phyloP scores from a whole-genome alignment of 2,113 vertebrate species.

The Dolichotis patagonum region DNA sequence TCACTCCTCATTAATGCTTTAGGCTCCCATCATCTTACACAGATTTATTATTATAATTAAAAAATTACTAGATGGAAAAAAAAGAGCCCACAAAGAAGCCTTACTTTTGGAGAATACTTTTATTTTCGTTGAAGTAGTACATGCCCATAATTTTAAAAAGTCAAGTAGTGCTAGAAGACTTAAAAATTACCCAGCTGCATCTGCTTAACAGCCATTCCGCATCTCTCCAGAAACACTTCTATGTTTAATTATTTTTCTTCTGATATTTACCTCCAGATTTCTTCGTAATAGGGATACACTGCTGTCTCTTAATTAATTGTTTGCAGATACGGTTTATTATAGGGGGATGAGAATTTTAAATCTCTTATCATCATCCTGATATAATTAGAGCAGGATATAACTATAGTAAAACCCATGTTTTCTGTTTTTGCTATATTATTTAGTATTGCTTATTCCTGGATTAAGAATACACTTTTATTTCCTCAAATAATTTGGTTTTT shows the following conservation, averaged over 20 bases:
- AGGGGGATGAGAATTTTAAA: conserved; percentile 9
- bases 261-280: conserved; percentile 21
- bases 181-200: background rate
- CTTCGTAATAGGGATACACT: background rate
- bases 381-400: background rate
- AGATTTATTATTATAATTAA: conserved; percentile 60
- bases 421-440: background rate
- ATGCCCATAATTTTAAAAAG: conserved; percentile 10
- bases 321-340: conserved; percentile 44
- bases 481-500: background rate
- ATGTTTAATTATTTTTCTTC: background rate
- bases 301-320: conserved; percentile 25
- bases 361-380: background rate
- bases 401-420: background rate
- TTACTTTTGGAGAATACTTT: conserved; percentile 14
- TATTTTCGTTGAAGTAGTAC: conserved; percentile 17
- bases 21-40: background rate
- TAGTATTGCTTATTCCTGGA: background rate
- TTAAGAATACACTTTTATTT: background rate
- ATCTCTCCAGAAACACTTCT: conserved; percentile 4
- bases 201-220: background rate
- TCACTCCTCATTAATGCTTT: conserved; percentile 3
- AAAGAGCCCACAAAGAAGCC: conserved; percentile 24
- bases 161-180: background rate
- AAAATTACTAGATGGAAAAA: conserved; percentile 29